phyloP scores from a whole-genome alignment of 2,888 invertebrate species.

The Cosmorhoe ocellata region DNA sequence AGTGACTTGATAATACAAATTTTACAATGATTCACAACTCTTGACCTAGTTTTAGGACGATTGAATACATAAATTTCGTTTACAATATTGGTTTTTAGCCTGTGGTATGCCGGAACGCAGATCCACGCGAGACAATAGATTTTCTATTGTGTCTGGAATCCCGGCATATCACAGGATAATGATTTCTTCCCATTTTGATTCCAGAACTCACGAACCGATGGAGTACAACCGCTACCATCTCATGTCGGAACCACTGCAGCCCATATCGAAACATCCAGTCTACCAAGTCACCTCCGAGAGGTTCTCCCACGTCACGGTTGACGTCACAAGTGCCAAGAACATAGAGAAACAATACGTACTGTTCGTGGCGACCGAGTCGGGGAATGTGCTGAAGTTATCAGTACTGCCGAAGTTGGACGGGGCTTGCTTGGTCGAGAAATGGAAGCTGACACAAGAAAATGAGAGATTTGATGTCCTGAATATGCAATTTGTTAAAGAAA shows the following conservation, averaged over 20 bases:
- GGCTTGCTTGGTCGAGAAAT: conserved; percentile 93
- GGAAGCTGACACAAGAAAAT: conserved; percentile 85
- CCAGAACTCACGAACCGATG: conserved; percentile 74
- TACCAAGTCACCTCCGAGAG: conserved; percentile 87
- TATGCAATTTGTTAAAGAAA: conserved; percentile 91
- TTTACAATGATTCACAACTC: too few species aligned
- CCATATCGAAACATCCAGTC: conserved; percentile 86
- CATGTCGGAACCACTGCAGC: conserved; percentile 93
- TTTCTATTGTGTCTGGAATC: too few species aligned
- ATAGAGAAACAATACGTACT: conserved; percentile 88
- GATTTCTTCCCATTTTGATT: conserved; percentile 17
- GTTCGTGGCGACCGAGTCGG: conserved; percentile 90
- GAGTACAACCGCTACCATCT: conserved; percentile 90
- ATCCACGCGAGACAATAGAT: too few species aligned
- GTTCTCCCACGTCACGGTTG: conserved; percentile 91
- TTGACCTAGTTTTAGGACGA: too few species aligned
- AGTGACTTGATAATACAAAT: too few species aligned
- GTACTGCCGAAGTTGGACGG: conserved; percentile 86
- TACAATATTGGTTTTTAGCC: too few species aligned
- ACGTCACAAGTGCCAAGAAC: conserved; percentile 88
- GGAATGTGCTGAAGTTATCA: conserved; percentile 90
- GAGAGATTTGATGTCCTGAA: conserved; percentile 82
- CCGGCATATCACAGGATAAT: too few species aligned
- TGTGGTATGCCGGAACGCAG: too few species aligned
- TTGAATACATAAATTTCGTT: too few species aligned